phyloP scores from a whole-genome alignment of 2,113 vertebrate genomes.

The Percina caprodes region DNA sequence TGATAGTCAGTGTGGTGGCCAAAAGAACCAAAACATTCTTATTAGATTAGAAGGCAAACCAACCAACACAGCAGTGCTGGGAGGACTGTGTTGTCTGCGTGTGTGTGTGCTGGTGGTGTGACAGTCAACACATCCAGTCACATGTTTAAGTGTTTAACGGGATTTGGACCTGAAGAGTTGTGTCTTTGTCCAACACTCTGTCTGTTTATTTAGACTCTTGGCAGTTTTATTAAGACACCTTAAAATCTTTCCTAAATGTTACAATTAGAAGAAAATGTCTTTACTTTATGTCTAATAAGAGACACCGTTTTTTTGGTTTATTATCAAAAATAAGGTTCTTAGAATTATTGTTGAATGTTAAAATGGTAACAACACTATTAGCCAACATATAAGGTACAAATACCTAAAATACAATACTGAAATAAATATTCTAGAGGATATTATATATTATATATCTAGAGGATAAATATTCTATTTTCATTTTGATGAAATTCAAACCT shows the following conservation, averaged over 20 bases:
- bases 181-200: conserved; percentile 42
- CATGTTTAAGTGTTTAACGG: conserved; percentile 75
- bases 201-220: conserved; percentile 40
- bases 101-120: conserved; percentile 37
- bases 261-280: neutral
- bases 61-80: conserved; percentile 10
- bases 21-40: conserved; percentile 35
- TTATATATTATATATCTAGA: too few species aligned
- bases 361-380: neutral
- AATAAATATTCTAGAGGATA: neutral
- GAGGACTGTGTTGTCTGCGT: conserved; percentile 25
- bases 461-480: too few species aligned
- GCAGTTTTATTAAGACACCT: conserved; percentile 24
- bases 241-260: neutral
- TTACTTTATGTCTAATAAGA: neutral
- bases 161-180: conserved; percentile 60
- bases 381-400: neutral
- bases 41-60: conserved; percentile 43
- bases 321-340: too few species aligned
- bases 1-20: conserved; percentile 16
- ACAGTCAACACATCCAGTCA: conserved; percentile 62
- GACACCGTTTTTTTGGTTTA: too few species aligned
- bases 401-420: neutral
- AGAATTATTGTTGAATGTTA: neutral
- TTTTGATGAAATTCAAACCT: neutral